Evolutionary conservation across 1,140 invertebrate species (phyloP).

Genomic region (Lysiphlebus fabarum): DNA sequence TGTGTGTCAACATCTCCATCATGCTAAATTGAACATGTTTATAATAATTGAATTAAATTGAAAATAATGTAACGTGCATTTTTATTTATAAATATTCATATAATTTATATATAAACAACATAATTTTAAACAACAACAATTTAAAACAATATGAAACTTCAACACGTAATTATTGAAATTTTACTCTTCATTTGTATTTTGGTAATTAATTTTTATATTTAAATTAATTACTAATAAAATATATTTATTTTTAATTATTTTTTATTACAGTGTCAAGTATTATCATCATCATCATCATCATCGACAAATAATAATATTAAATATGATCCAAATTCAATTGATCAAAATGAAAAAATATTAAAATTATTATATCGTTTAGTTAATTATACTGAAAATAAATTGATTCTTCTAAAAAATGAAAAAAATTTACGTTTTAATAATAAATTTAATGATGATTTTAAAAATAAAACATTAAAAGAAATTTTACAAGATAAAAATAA

Average conservation of each 20-base stretch:
- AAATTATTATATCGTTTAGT: slow-evolving; percentile 13
- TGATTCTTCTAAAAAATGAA: slow-evolving; percentile 20
- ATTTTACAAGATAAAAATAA: neutral
- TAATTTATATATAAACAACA: no score
- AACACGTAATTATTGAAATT: no score
- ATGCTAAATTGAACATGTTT: no score
- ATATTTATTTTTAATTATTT: no score
- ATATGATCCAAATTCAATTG: slow-evolving; percentile 23
- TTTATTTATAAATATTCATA: no score
- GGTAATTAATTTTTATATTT: neutral
- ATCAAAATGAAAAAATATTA: slow-evolving; percentile 21
- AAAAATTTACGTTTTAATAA: neutral
- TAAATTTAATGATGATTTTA: neutral
- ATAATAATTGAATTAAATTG: no score
- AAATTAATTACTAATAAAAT: no score
- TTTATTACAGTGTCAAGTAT: neutral
- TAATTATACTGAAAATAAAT: slow-evolving; percentile 16
- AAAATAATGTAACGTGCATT: no score
- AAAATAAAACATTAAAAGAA: neutral
- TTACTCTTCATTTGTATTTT: neutral
- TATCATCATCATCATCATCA: neutral
- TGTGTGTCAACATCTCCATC: no score
- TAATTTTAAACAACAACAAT: no score
- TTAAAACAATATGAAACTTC: no score
- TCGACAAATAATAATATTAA: neutral